Evolutionary conservation across 1,140 invertebrate species (phyloP).

Genomic region (Vollenhovia emeryi): DNA sequence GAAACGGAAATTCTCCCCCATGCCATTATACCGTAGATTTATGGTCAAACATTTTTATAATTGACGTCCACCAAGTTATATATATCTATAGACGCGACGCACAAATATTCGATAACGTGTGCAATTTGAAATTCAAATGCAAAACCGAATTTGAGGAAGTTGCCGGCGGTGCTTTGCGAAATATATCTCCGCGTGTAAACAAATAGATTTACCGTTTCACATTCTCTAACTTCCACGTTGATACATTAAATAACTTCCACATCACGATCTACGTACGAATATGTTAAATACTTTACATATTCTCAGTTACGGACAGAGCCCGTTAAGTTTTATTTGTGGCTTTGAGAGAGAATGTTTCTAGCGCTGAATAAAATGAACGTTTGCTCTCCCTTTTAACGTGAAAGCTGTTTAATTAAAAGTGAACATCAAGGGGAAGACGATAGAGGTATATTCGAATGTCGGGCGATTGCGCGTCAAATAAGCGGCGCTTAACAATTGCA

Average conservation of each 20-base stretch:
- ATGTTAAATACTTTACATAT: background rate
- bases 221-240: constrained; percentile 3
- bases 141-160: constrained; percentile 25
- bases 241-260: constrained; percentile 12
- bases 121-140: constrained; percentile 68
- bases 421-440: background rate
- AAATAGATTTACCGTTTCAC: constrained; percentile 38
- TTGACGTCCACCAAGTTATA: constrained; percentile 42
- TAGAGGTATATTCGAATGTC: background rate
- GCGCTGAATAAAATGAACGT: background rate
- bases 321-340: constrained; percentile 6
- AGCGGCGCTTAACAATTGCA: constrained; percentile 51
- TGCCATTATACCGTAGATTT: constrained; percentile 65
- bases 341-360: background rate
- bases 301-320: background rate
- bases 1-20: constrained; percentile 67
- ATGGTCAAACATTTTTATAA: constrained; percentile 70
- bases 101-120: constrained; percentile 47
- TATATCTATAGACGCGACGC: constrained; percentile 16
- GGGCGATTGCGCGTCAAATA: constrained; percentile 37
- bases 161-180: constrained; percentile 13
- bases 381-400: background rate
- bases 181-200: constrained; percentile 16
- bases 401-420: constrained; percentile 6
- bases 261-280: background rate